Percentiles rank a stretch among this genome's conserved stretches.
Evolutionary conservation across 2,888 invertebrate species (phyloP).

Genomic region (Nephrotoma appendiculata): DNA sequence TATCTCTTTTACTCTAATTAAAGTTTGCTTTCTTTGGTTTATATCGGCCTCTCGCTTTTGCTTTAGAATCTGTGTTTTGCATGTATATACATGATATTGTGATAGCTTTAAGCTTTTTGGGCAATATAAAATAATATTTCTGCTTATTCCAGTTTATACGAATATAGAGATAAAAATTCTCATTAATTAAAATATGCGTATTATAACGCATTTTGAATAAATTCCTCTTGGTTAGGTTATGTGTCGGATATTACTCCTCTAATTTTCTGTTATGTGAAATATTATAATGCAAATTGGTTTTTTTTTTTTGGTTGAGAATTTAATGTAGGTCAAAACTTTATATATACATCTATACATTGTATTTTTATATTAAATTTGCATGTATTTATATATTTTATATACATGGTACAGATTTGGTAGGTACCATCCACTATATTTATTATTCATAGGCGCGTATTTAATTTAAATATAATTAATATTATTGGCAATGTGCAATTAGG

Average conservation of each 20-base stretch:
- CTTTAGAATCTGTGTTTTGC: background rate
- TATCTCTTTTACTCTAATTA: conserved; percentile 3
- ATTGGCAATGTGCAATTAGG: background rate
- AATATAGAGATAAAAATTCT: background rate
- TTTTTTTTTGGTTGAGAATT: background rate
- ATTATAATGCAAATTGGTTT: background rate
- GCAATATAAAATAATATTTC: background rate
- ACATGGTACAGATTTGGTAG: background rate
- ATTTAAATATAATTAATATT: background rate
- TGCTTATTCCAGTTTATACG: background rate
- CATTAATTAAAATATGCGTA: background rate
- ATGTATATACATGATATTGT: too few species aligned
- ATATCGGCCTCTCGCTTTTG: background rate
- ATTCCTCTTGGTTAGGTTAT: background rate
- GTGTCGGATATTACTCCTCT: background rate
- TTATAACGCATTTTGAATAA: background rate
- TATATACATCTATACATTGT: background rate
- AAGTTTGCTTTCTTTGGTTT: background rate
- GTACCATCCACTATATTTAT: background rate
- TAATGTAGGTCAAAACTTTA: background rate
- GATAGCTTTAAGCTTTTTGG: too few species aligned
- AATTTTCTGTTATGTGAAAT: background rate
- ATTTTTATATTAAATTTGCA: background rate
- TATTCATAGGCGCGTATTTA: background rate
- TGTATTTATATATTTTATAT: background rate